Evolutionary conservation across 2,888 invertebrate genomes (phyloP), one percentile per base, ranked within the genome.

Genomic region (Oscheius sp.): DNA sequence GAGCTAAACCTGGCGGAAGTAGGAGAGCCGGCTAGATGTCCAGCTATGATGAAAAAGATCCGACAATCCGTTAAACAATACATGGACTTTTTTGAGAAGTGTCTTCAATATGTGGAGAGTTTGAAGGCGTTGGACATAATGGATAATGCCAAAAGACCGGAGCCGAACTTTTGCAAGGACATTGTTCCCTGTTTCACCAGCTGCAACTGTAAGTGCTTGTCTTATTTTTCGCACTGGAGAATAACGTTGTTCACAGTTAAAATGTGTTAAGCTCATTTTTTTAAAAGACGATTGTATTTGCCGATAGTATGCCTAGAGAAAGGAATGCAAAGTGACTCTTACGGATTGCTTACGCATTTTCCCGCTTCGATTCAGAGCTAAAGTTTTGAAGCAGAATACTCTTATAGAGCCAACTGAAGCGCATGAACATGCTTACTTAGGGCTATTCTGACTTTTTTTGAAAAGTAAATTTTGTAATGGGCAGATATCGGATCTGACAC

Each of bases 41-140:
- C 48, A 21, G 47, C 48, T 7, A n/a, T 32, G n/a, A 21, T 48
- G 2, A 63, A 63, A 48, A 63, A 63, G 29, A 63, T 63, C 2
- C 21, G 63, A 29, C 21, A 47, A 48, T 29, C 47, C 2, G 63
- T 63, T 29, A 48, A n/a, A 3, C 21, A 63, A 13, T 63, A 48
- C n/a, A n/a, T 63, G 48, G 33, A 47, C n/a, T 63, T 63, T 29
- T 63, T 63, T 21, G 63, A 63, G 29, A 63, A 29, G 32, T 63
- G 63, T 29, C 29, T 63, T 2, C 47, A 47, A 5, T 48, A 48
- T 48, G 47, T 50, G 48, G 48, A 63, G 29, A 33, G 11, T 11
- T 21, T 63, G 13, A 21, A 47, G 42, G n/a, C 2, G 11, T 35
- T 60, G 33, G 50, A 63, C 11, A 48, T 47, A 13, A 2, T 21